Conservation (phyloP, 1,140 invertebrate species). For the Heterodera schachtii region DNA sequence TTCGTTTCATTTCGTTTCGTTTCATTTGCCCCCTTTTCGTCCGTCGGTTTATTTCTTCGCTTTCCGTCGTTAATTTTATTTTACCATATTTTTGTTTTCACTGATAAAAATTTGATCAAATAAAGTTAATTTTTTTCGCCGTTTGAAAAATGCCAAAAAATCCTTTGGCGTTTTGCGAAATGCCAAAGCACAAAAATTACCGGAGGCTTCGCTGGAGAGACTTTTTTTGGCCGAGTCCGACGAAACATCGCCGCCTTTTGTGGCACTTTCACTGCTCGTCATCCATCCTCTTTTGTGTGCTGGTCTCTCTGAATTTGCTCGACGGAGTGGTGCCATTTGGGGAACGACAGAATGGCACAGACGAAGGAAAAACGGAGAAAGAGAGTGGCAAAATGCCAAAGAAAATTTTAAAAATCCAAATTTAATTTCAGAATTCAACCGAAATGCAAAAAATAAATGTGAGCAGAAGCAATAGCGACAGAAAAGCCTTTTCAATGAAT, state of each 20-base stretch:
- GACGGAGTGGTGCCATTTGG: conserved; percentile 2
- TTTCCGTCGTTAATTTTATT: not conserved
- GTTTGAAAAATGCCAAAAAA: not conserved
- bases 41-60: too few species aligned
- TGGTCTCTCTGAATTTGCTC: not conserved
- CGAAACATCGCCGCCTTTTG: not conserved
- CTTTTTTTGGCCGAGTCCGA: not conserved
- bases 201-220: not conserved
- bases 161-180: not conserved
- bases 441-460: not conserved
- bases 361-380: not conserved
- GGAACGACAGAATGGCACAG: not conserved
- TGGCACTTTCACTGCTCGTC: conserved; percentile 7
- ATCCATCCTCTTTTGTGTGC: not conserved
- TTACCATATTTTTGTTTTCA: not conserved
- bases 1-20: not conserved
- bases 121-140: not conserved
- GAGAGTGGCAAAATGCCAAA: not conserved
- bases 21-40: not conserved
- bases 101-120: not conserved
- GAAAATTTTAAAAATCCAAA: not conserved
- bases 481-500: not conserved
- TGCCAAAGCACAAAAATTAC: not conserved
- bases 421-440: not conserved
- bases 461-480: not conserved